Conservation (phyloP, 2,888 invertebrate species). For the Sinelater perroti region DNA sequence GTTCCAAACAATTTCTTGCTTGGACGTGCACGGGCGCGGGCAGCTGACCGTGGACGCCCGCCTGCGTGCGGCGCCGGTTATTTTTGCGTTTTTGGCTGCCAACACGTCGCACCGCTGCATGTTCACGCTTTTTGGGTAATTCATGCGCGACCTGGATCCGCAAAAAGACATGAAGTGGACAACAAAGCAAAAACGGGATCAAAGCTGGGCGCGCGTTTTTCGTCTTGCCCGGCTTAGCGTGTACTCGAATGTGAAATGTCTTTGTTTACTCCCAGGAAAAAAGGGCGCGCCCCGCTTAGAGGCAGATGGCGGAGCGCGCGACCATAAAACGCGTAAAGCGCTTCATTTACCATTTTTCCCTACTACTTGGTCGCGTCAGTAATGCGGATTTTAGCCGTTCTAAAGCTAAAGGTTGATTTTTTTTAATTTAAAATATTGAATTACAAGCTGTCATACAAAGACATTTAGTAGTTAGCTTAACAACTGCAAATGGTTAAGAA, state of each 20-base stretch:
- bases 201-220: conserved; percentile 23
- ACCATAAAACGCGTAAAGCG: no score
- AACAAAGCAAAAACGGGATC: conserved; percentile 28
- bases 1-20: conserved; percentile 38
- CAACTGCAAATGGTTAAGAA: no score
- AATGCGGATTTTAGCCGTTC: no score
- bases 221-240: conserved; percentile 24
- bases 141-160: conserved; percentile 20
- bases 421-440: no score
- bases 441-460: no score
- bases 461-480: no score
- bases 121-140: conserved; percentile 33
- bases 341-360: no score
- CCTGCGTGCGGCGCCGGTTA: conserved; percentile 26
- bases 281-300: background rate
- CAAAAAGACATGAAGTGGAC: conserved; percentile 26
- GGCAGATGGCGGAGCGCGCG: background rate
- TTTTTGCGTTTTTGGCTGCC: conserved; percentile 24
- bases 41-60: conserved; percentile 31
- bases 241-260: conserved; percentile 21
- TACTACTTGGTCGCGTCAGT: no score
- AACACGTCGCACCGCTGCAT: conserved; percentile 30
- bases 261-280: conserved; percentile 3
- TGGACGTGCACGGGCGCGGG: conserved; percentile 33
- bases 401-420: no score